Evolutionary conservation across 2,797 vertebrate species (phyloP).

Genomic region (Podarcis lilfordi): DNA sequence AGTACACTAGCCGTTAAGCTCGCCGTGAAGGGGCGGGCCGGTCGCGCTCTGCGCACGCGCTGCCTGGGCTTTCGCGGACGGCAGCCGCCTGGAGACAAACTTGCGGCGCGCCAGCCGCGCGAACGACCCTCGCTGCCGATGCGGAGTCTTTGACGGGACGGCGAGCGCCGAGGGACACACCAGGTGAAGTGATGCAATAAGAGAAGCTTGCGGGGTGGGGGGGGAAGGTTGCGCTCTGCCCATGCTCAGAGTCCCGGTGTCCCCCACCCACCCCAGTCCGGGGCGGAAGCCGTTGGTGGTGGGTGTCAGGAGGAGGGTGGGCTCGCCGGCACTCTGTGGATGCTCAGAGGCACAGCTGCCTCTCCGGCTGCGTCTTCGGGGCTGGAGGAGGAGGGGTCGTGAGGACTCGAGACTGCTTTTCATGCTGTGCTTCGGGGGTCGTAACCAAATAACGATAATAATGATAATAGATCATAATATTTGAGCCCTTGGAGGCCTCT

Average conservation of each 20-base stretch:
- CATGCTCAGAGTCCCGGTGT: background rate
- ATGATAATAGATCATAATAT: no score
- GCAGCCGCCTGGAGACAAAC: background rate
- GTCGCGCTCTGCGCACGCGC: no score
- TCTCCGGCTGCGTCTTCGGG: no score
- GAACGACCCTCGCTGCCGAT: no score
- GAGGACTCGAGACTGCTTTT: no score
- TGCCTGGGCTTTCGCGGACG: background rate
- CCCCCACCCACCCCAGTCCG: background rate
- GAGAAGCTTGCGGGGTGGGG: background rate
- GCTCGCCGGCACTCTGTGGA: background rate
- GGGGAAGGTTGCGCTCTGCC: no score
- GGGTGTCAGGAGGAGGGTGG: background rate
- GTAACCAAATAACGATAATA: no score
- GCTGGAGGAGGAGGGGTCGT: background rate
- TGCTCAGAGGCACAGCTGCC: background rate
- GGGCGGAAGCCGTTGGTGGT: background rate
- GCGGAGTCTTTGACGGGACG: background rate
- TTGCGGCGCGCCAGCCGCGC: accelerated
- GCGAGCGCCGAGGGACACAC: slow-evolving; percentile 29
- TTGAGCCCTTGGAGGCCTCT: no score
- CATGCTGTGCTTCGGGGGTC: no score
- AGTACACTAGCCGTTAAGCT: no score
- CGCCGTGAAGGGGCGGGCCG: no score
- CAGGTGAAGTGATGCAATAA: background rate